phyloP scores from a whole-genome alignment of 2,888 invertebrate genomes.

The Actias luna region DNA sequence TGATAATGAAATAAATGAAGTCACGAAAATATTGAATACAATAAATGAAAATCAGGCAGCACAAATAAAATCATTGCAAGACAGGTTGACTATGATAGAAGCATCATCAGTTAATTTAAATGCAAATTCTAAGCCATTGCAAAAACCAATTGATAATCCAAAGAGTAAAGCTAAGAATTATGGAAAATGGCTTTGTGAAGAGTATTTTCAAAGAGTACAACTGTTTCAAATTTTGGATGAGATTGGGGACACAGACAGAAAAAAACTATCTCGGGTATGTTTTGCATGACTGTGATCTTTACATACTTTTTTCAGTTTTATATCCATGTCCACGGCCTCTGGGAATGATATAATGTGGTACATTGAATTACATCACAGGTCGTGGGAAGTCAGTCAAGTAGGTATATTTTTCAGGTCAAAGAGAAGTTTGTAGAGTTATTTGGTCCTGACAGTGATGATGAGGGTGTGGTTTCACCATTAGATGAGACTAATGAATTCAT shows the following conservation, averaged over 20 bases:
- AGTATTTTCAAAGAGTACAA: slow-evolving; percentile 64
- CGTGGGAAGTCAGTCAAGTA: neutral
- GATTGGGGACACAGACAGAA: slow-evolving; percentile 65
- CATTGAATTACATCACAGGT: neutral
- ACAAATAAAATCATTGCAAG: slow-evolving; percentile 62
- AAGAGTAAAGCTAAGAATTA: slow-evolving; percentile 34
- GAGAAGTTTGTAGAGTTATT: slow-evolving; percentile 66
- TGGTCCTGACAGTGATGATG: slow-evolving; percentile 78
- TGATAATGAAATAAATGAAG: slow-evolving; percentile 27
- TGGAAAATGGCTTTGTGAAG: slow-evolving; percentile 74
- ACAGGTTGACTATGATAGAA: slow-evolving; percentile 57
- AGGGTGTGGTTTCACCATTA: slow-evolving; percentile 75
- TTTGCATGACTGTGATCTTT: neutral
- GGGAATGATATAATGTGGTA: neutral
- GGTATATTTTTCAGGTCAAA: slow-evolving; percentile 61
- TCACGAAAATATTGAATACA: slow-evolving; percentile 29
- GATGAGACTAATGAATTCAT: slow-evolving; percentile 76
- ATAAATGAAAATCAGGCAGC: slow-evolving; percentile 51
- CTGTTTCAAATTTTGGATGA: slow-evolving; percentile 65
- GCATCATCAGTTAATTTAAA: slow-evolving; percentile 28
- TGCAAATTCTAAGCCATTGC: neutral
- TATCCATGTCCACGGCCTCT: neutral
- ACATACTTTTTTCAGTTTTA: neutral
- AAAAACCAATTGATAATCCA: slow-evolving; percentile 32
- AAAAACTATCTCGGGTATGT: slow-evolving; percentile 57